Base-by-base conservation (phyloP, 2,888 invertebrate genomes). In the Acheta domesticus region DNA sequence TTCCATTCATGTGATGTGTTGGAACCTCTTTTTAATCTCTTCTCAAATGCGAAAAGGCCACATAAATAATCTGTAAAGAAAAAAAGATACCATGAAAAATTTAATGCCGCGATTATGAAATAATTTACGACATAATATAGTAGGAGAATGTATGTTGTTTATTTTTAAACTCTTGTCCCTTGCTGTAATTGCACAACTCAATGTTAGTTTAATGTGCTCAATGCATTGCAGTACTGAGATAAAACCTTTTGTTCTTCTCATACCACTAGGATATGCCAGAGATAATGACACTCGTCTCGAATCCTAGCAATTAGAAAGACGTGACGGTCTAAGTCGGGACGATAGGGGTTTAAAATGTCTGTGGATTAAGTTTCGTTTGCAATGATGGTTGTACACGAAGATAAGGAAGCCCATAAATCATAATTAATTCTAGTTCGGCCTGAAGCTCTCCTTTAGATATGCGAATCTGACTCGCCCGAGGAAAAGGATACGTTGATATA, bases 401-500 rank as follows among this genome's bases (percentile, higher is more conserved):
- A 62, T 62, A 62, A 62, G 62, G 62, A 62, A 62, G n/a, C 62
- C 36, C 12, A 62, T 62, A 62, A 19, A 62, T 62, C 62, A 62
- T 62, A 62, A 62, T 62, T 62, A 62, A 62, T 62, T 62, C n/a
- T 12, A 62, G 16, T 62, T 62, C n/a, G 14, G 62, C 62, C 62
- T 3, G 62, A n/a, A 14, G 62, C 62, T 62, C 62, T 62, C 16
- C n/a, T n/a, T 62, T n/a, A 62, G 62, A 62, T 62, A 62, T n/a
- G 62, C 36, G 62, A 62, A 14, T n/a, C 62, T 62, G 16, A 14
- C 16, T 62, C 62, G 62, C 62, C 62, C 36, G 36, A 62, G 16
- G 62, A 62, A 62, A 62, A 62, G 62, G 62, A 36, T 62, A 62
- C 62, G 62, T 62, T 62, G 62, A 62, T 19, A 62, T 62, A 62